Evolutionary conservation across 2,113 vertebrate species (phyloP).

Genomic region (Nibea coibor): DNA sequence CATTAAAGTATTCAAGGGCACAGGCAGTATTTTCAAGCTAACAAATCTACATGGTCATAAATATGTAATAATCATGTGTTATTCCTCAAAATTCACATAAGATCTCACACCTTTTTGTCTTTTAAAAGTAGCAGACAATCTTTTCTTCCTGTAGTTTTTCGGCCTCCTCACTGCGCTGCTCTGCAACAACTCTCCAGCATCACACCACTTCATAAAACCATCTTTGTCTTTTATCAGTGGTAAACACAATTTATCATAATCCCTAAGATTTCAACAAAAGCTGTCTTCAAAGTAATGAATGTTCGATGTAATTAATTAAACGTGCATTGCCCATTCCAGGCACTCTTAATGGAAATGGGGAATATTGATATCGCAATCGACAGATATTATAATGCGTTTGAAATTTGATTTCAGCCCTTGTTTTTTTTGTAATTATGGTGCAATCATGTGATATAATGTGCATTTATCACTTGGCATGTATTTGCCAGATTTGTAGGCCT

Average conservation of each 20-base stretch:
- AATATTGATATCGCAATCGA: slow-evolving; percentile 80
- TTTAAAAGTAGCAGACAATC: not conserved
- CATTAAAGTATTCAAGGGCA: not conserved
- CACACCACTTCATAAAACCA: slow-evolving; percentile 55
- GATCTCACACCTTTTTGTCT: not conserved
- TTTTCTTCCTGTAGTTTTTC: not conserved
- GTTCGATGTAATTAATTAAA: slow-evolving; percentile 79
- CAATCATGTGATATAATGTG: slow-evolving; percentile 70
- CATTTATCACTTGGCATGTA: slow-evolving; percentile 56
- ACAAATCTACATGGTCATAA: not conserved
- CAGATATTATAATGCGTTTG: slow-evolving; percentile 74
- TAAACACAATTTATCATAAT: slow-evolving; percentile 83
- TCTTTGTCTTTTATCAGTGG: slow-evolving; percentile 49
- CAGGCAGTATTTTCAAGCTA: not conserved
- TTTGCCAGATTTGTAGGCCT: slow-evolving; percentile 52
- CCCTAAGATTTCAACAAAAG: slow-evolving; percentile 72
- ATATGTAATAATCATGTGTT: not conserved
- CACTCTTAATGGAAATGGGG: slow-evolving; percentile 66
- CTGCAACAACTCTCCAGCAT: slow-evolving; percentile 31
- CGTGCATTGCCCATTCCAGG: slow-evolving; percentile 49
- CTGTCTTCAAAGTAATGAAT: slow-evolving; percentile 77
- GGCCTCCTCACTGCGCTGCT: slow-evolving; percentile 1
- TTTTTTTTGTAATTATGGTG: slow-evolving; percentile 72
- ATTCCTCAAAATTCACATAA: not conserved
- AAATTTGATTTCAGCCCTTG: slow-evolving; percentile 77